Conservation (phyloP, 2,888 invertebrate genomes). For the Pherbina coryleti region DNA sequence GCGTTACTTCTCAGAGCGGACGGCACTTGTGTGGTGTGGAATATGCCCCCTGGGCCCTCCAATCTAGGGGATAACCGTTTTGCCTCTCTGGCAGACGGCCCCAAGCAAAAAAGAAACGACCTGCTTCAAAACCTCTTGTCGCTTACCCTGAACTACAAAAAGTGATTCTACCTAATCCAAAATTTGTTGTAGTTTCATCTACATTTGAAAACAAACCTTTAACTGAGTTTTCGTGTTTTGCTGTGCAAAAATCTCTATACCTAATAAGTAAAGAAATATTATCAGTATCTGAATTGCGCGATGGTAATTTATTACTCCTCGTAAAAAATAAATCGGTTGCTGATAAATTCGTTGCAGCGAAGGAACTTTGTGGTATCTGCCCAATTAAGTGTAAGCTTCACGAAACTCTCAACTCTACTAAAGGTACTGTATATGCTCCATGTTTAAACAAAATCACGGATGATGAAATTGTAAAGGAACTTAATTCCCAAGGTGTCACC, state of each 20-base stretch:
- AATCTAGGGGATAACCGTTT: slow-evolving; percentile 12
- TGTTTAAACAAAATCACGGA: slow-evolving; percentile 4
- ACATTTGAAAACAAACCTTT: not conserved
- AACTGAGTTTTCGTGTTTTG: slow-evolving; percentile 26
- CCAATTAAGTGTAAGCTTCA: not conserved
- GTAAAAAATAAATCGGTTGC: slow-evolving; percentile 12
- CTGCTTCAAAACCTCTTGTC: not conserved
- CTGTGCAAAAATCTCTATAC: slow-evolving; percentile 20
- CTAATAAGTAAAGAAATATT: slow-evolving; percentile 15
- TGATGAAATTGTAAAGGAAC: slow-evolving; percentile 23
- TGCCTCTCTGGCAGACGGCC: not conserved
- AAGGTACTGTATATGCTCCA: slow-evolving; percentile 23
- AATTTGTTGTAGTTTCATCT: not conserved
- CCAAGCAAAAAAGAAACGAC: slow-evolving; percentile 1
- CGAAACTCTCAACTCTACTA: not conserved
- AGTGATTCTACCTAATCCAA: not conserved
- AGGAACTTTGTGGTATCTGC: slow-evolving; percentile 12
- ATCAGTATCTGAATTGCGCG: slow-evolving; percentile 11
- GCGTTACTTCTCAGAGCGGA: too few relatives aligned
- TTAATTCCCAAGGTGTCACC: not conserved
- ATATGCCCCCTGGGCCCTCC: slow-evolving; percentile 21
- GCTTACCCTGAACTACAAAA: not conserved
- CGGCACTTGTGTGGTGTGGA: not conserved
- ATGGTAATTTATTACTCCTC: slow-evolving; percentile 26
- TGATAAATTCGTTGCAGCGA: not conserved